Evolutionary conservation across 2,113 vertebrate species (phyloP).

Genomic region (Hyperoodon ampullatus): DNA sequence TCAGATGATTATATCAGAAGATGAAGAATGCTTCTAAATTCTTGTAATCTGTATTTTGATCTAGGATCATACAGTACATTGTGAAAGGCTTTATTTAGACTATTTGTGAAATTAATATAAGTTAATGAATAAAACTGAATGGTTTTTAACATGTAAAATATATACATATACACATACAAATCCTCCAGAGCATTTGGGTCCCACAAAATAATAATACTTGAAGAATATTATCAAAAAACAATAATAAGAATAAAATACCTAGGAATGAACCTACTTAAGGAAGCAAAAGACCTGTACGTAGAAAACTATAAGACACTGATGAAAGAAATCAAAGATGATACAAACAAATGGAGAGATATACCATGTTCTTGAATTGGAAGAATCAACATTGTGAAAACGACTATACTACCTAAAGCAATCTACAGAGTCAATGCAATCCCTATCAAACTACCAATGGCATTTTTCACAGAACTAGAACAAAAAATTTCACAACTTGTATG

Average conservation of each 20-base stretch:
- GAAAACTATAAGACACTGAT: too few relatives aligned
- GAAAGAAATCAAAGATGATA: too few relatives aligned
- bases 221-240: neutral
- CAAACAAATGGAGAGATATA: too few relatives aligned
- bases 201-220: slow-evolving; percentile 23
- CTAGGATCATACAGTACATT: neutral
- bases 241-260: neutral
- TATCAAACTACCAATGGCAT: too few relatives aligned
- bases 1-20: neutral
- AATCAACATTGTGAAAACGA: too few relatives aligned
- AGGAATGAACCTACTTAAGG: too few relatives aligned
- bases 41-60: neutral
- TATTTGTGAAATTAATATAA: neutral
- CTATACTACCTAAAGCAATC: too few relatives aligned
- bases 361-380: too few relatives aligned
- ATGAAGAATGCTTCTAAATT: neutral
- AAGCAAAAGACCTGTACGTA: too few relatives aligned
- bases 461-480: too few relatives aligned
- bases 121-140: neutral
- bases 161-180: neutral
- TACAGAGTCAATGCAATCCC: too few relatives aligned
- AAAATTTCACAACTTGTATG: too few relatives aligned
- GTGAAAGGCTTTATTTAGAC: neutral
- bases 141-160: neutral
- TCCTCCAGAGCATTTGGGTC: neutral